phyloP scores from a whole-genome alignment of 2,888 invertebrate genomes.

The Tipula unca region DNA sequence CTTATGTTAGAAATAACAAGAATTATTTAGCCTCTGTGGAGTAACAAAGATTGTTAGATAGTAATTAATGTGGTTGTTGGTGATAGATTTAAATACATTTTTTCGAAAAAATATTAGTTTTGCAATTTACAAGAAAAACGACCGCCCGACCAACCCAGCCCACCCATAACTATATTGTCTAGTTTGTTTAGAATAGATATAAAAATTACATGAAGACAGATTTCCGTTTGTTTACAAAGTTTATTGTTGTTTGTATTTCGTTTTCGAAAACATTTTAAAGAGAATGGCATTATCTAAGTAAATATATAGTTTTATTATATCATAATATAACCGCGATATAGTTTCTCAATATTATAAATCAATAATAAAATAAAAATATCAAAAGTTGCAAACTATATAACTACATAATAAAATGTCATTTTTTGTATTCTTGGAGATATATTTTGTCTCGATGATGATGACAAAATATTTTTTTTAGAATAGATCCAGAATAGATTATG shows the following conservation, averaged over 20 bases:
- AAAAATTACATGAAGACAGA: not conserved
- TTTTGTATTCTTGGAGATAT: not conserved
- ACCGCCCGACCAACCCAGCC: not conserved
- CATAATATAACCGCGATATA: not conserved
- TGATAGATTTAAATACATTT: not conserved
- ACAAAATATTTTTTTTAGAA: not conserved
- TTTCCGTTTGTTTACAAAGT: not conserved
- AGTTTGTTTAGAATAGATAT: not conserved
- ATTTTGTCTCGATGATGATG: not conserved
- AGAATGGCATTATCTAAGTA: not conserved
- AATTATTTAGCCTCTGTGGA: not conserved
- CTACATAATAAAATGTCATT: not conserved
- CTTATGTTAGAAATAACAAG: not conserved
- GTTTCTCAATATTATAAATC: not conserved
- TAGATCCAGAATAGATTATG: not conserved
- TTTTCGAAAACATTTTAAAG: not conserved
- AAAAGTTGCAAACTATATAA: not conserved
- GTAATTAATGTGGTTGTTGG: not conserved
- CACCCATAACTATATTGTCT: not conserved
- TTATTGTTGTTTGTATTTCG: not conserved
- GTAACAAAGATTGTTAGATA: not conserved
- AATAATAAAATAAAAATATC: not conserved
- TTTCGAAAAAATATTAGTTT: not conserved
- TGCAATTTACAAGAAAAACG: not conserved
- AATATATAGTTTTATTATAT: not conserved